phyloP scores from a whole-genome alignment of 2,888 invertebrate genomes.

The Agrochola litura region DNA sequence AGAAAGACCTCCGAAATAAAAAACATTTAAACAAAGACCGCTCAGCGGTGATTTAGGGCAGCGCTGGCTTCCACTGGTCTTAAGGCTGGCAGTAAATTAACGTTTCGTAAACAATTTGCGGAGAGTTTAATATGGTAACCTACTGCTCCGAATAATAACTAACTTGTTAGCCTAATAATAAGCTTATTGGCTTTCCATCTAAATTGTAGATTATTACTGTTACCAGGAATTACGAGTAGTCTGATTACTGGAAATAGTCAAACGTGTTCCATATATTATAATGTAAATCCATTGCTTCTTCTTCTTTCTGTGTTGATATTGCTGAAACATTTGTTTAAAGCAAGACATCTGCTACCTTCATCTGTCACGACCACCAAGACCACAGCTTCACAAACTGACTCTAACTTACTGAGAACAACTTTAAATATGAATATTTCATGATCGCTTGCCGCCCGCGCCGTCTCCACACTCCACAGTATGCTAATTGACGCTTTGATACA shows the following conservation, averaged over 20 bases:
- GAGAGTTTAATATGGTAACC: constrained; percentile 19
- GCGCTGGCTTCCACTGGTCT: constrained; percentile 18
- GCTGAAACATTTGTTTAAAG: not conserved
- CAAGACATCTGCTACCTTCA: not conserved
- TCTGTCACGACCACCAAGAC: not conserved
- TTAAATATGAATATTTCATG: constrained; percentile 63
- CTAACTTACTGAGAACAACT: constrained; percentile 30
- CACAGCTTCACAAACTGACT: constrained; percentile 10
- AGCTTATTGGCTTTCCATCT: constrained; percentile 13
- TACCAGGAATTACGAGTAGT: not conserved
- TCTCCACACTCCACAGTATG: constrained; percentile 46
- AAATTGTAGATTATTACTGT: constrained; percentile 12
- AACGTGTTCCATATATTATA: not conserved
- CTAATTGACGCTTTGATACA: constrained; percentile 50
- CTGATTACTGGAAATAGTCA: not conserved
- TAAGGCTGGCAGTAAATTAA: constrained; percentile 40
- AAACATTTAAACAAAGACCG: constrained; percentile 28
- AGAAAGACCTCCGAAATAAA: constrained; percentile 18
- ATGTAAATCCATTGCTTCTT: not conserved
- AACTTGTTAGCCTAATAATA: constrained; percentile 31
- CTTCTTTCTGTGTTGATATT: not conserved
- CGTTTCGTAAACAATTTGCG: constrained; percentile 43
- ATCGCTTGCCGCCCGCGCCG: not conserved
- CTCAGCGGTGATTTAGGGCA: constrained; percentile 30
- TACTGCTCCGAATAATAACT: constrained; percentile 6